phyloP scores from a whole-genome alignment of 2,888 invertebrate species.

The Baronia brevicornis region DNA sequence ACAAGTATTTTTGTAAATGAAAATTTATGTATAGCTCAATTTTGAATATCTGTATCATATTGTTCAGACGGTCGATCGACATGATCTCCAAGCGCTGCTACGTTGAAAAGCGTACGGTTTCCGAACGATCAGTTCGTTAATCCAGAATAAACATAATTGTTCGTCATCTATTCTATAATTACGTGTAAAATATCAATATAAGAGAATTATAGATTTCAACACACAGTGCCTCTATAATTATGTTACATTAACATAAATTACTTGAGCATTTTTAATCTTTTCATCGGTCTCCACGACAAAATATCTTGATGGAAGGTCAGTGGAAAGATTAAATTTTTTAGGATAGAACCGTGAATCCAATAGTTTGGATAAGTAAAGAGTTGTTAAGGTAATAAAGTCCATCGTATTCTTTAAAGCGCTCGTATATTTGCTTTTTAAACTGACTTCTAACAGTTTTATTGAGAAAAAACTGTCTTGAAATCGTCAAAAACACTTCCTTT shows the following conservation, averaged over 20 bases:
- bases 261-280: slow-evolving; percentile 67
- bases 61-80: slow-evolving; percentile 17
- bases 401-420: slow-evolving; percentile 38
- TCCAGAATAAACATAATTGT: too few species aligned
- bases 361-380: slow-evolving; percentile 53
- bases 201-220: slow-evolving; percentile 62
- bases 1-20: slow-evolving; percentile 72
- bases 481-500: too few species aligned
- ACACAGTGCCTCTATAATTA: slow-evolving; percentile 77
- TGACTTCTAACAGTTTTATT: too few species aligned
- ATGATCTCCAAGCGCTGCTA: slow-evolving; percentile 18
- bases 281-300: slow-evolving; percentile 39
- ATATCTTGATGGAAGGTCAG: slow-evolving; percentile 28
- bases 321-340: slow-evolving; percentile 66
- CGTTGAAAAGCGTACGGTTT: too few species aligned
- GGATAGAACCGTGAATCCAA: slow-evolving; percentile 58
- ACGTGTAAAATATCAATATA: slow-evolving; percentile 53
- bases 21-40: slow-evolving; percentile 71
- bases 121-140: too few species aligned
- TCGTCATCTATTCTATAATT: slow-evolving; percentile 22
- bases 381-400: slow-evolving; percentile 47
- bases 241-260: slow-evolving; percentile 77
- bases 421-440: slow-evolving; percentile 28
- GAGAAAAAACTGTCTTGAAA: too few species aligned
- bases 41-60: slow-evolving; percentile 49